Evolutionary conservation across 2,888 invertebrate genomes (phyloP).

Genomic region (Ophion obscuratus): DNA sequence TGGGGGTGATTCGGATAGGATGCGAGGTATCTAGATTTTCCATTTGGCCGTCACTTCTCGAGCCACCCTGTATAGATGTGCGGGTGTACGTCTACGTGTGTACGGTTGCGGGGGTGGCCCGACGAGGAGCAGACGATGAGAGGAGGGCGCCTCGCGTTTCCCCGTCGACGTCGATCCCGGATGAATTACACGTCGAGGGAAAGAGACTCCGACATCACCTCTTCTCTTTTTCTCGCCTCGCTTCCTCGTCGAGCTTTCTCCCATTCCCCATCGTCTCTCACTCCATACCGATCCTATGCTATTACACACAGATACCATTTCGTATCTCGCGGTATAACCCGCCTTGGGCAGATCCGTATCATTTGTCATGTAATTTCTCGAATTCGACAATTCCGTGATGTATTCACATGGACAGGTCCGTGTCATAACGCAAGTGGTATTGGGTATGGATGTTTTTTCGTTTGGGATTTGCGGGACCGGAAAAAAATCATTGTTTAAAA

Average conservation of each 20-base stretch:
- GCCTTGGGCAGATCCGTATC: neutral
- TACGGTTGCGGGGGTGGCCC: slow-evolving; percentile 43
- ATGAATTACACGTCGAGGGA: slow-evolving; percentile 40
- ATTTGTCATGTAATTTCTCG: slow-evolving; percentile 1
- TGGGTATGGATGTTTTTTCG: no score
- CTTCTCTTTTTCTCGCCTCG: slow-evolving; percentile 6
- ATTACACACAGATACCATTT: neutral
- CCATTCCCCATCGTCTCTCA: slow-evolving; percentile 23
- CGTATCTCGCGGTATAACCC: neutral
- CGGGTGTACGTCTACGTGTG: neutral
- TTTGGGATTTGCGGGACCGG: no score
- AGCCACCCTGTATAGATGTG: neutral
- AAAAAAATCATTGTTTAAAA: no score
- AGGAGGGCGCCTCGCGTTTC: slow-evolving; percentile 42
- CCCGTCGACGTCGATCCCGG: slow-evolving; percentile 37
- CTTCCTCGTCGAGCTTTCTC: slow-evolving; percentile 27
- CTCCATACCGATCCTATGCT: slow-evolving; percentile 12
- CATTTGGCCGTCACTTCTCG: neutral
- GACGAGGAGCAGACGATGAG: slow-evolving; percentile 25
- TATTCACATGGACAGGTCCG: neutral
- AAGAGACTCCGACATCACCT: slow-evolving; percentile 7
- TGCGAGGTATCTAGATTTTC: neutral
- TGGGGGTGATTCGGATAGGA: neutral
- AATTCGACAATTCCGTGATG: neutral
- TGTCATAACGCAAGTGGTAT: no score